Evolutionary conservation across 2,113 vertebrate genomes (phyloP).

Genomic region (Alexandromys fortis): DNA sequence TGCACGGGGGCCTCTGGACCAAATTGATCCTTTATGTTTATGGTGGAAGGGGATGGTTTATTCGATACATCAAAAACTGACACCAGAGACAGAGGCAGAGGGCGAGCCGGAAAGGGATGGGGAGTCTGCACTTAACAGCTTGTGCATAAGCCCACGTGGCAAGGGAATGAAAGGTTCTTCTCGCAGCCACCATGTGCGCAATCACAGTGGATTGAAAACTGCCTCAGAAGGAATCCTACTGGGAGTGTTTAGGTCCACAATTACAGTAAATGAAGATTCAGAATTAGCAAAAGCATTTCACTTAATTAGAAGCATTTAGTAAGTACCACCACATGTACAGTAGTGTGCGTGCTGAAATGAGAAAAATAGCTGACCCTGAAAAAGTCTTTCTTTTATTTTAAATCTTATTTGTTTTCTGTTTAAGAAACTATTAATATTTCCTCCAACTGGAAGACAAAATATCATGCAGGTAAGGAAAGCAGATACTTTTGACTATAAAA

Average conservation of each 20-base stretch:
- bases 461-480: background rate
- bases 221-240: conserved; percentile 60
- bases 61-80: conserved; percentile 78
- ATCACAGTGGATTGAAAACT: conserved; percentile 64
- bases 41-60: conserved; percentile 71
- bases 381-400: conserved; percentile 38
- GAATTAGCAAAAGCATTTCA: conserved; percentile 68
- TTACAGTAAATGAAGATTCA: conserved; percentile 75
- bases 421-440: background rate
- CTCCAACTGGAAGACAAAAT: background rate
- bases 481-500: background rate
- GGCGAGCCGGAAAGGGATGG: background rate
- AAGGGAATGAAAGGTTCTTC: conserved; percentile 68
- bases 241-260: conserved; percentile 70
- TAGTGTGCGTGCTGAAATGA: conserved; percentile 1
- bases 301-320: conserved; percentile 76
- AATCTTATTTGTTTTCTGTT: background rate
- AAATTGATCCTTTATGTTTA: conserved; percentile 81
- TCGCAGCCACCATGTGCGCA: background rate
- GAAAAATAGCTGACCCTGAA: conserved; percentile 67
- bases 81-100: conserved; percentile 30
- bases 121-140: conserved; percentile 50
- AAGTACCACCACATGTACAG: conserved; percentile 68
- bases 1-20: conserved; percentile 74
- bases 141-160: background rate